Base-by-base conservation (phyloP, 2,888 invertebrate species). In the Apocheima hispidaria region DNA sequence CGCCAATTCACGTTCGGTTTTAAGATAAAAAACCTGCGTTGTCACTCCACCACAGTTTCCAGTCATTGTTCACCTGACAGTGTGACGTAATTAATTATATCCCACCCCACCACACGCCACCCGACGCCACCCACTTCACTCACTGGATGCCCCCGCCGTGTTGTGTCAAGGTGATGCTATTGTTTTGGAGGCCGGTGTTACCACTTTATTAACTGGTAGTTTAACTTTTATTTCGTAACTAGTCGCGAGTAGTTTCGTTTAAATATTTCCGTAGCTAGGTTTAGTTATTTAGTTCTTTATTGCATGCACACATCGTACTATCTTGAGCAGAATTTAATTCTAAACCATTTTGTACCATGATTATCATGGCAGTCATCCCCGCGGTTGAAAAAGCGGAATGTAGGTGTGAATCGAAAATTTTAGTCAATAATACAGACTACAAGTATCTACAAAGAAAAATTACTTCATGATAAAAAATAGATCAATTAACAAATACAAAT, bases 21-120 rank as follows among this genome's bases (percentile, higher is more conserved):
- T 51, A 66, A 69, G 71, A 73, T 73, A 85, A 86, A 86, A 88
- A 87, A 84, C 74, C 72, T 72, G 86, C 87, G 65, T 71, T 83
- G 87, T 90, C 90, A 90, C 78, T 72, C 68, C 60, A 44, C 57
- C 67, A 66, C 83, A 79, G 77, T 75, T 79, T 73, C 76, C 76
- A 79, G 81, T 87, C 90, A 90, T 90, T 89, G 90, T 88, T 87
- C 90, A 92, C 90, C 91, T 92, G 91, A 90, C 91, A 91, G 81
- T 82, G 82, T 77, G 75, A 74, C 73, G 82, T 90, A 84, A 90
- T 91, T 90, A 91, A 91, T 91, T 90, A 91, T 82, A 63, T 66
- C 75, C 72, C 74, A 71, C 71, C 69, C 69, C 72, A 71, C 73
- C 36, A 36, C 20, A 38, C 58, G 53, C 60, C 61, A 67, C 71